phyloP scores from a whole-genome alignment of 1,140 invertebrate genomes.

The Patella vulgata region DNA sequence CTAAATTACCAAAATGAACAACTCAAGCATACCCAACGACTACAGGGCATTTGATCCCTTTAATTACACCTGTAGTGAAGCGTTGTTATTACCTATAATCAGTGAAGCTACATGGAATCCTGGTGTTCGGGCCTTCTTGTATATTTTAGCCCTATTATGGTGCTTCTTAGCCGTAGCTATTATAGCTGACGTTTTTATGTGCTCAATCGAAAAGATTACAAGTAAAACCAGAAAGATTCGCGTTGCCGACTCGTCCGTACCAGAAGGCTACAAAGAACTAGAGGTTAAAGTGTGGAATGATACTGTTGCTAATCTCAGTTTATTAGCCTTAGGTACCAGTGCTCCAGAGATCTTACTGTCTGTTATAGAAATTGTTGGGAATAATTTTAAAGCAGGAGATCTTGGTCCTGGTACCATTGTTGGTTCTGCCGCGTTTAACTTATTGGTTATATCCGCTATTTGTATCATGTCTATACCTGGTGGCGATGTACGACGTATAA shows the following conservation, averaged over 20 bases:
- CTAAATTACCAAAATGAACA: no score
- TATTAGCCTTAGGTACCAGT: slow-evolving; percentile 76
- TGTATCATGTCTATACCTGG: slow-evolving; percentile 72
- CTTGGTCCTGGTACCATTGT: slow-evolving; percentile 77
- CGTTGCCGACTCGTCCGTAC: slow-evolving; percentile 50
- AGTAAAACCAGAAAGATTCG: slow-evolving; percentile 73
- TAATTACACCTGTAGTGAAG: slow-evolving; percentile 46
- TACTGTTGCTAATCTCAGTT: slow-evolving; percentile 76
- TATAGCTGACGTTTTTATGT: slow-evolving; percentile 74
- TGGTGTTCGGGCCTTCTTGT: slow-evolving; percentile 67
- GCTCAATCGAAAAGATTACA: slow-evolving; percentile 76
- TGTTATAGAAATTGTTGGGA: slow-evolving; percentile 73
- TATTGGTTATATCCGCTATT: slow-evolving; percentile 73
- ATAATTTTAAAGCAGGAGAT: slow-evolving; percentile 70
- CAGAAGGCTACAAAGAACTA: slow-evolving; percentile 47
- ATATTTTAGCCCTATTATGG: slow-evolving; percentile 72
- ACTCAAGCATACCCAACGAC: no score
- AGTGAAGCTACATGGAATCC: slow-evolving; percentile 71
- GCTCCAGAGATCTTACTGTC: slow-evolving; percentile 77
- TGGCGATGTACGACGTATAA: slow-evolving; percentile 69
- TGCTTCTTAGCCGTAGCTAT: slow-evolving; percentile 72
- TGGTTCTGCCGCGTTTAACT: slow-evolving; percentile 76
- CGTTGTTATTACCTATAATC: slow-evolving; percentile 70
- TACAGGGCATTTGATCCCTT: slow-evolving; percentile 13
- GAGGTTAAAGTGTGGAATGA: slow-evolving; percentile 73